Conservation (phyloP, 2,113 vertebrate genomes). For the Xenopus borealis region DNA sequence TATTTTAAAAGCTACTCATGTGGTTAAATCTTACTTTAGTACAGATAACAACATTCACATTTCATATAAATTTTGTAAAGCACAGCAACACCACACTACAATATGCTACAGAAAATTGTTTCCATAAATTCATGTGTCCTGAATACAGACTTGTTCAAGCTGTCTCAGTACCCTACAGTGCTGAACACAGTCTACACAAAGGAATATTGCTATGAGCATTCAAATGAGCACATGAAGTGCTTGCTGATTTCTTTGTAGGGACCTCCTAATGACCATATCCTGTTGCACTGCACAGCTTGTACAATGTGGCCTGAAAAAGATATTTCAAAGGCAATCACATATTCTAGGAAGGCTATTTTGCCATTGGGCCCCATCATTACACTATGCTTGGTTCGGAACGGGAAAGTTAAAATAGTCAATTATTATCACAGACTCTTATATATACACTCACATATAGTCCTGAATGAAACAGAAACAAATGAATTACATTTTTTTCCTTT, state of each 20-base stretch:
- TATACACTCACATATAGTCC: too few species aligned
- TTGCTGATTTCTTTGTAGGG: conserved; percentile 13
- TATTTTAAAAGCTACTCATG: conserved; percentile 51
- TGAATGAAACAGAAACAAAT: too few species aligned
- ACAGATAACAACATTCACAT: not conserved
- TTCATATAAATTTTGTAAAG: conserved; percentile 21
- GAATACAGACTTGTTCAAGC: conserved; percentile 18
- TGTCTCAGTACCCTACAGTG: conserved; percentile 23
- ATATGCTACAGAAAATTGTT: conserved; percentile 20
- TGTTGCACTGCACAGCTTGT: not conserved
- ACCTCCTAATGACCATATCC: conserved; percentile 27
- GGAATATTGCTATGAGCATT: conserved; percentile 17
- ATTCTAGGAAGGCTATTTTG: not conserved
- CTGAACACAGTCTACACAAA: conserved; percentile 14
- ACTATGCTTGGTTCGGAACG: not conserved
- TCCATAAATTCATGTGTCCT: conserved; percentile 26
- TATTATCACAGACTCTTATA: too few species aligned
- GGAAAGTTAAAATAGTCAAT: too few species aligned
- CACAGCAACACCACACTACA: conserved; percentile 9
- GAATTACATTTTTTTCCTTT: too few species aligned
- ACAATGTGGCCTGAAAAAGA: not conserved
- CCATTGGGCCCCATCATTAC: not conserved
- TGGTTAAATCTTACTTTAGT: conserved; percentile 41
- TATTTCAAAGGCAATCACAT: not conserved
- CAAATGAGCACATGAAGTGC: conserved; percentile 16